These are phyloP conservation scores for Microcebus jonahi DNA, from an alignment of 2,113 vertebrate species.

Conservation along the genomic window DNA sequence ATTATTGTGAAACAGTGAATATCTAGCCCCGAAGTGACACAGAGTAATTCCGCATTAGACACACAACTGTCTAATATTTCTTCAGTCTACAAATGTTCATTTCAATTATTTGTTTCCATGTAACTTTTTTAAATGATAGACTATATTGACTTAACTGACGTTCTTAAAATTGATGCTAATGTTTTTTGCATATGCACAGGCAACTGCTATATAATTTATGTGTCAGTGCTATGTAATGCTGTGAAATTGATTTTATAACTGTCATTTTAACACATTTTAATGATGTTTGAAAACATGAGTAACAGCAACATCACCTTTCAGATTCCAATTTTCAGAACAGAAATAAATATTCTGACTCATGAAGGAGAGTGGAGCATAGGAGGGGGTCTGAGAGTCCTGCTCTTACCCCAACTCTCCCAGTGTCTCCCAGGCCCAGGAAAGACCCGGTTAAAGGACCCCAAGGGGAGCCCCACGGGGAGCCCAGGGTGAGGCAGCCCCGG, in stretches of 20 bases:
- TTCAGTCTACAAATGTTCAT: not conserved
- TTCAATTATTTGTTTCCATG: not conserved
- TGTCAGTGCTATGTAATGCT: not conserved
- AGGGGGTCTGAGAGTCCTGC: too few relatives aligned
- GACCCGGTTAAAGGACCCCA: too few relatives aligned
- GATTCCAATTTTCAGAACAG: not conserved
- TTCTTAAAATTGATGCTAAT: not conserved
- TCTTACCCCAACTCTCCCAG: not conserved
- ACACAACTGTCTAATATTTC: not conserved
- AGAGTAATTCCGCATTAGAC: not conserved
- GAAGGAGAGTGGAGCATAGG: not conserved
- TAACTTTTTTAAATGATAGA: not conserved
- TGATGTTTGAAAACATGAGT: not conserved
- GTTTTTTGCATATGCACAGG: not conserved
- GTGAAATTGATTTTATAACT: not conserved
- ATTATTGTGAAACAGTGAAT: too few relatives aligned
- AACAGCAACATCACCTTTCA: not conserved
- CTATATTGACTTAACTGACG: not conserved
- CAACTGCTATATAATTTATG: not conserved
- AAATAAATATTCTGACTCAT: not conserved
- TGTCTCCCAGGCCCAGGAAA: rapidly evolving
- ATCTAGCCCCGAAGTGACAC: rapidly evolving
- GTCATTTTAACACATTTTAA: conserved; percentile 19
- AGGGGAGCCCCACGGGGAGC: too few relatives aligned
- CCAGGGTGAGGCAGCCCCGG: too few relatives aligned